Base-by-base conservation (phyloP, 2,888 invertebrate genomes). In the Hydroisotoma schaefferi region DNA sequence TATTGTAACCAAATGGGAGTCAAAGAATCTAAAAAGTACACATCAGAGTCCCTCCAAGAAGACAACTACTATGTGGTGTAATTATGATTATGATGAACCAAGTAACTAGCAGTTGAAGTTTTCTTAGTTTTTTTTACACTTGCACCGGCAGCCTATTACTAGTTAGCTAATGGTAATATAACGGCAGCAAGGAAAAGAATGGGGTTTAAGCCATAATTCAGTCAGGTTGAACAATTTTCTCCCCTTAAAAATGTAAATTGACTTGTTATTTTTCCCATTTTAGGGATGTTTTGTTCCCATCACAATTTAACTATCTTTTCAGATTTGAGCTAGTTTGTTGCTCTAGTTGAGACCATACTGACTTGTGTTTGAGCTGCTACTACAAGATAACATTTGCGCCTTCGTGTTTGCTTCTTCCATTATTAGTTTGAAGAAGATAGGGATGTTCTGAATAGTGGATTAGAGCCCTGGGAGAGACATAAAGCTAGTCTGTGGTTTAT, bases 211-310 rank as follows among this genome's bases (percentile, higher is more conserved):
- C 33, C 15, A 33, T 15, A 10, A 15, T 15, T 40, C 18, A 12
- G 12, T 46, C 25, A 5, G 22, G 22, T 28, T 8, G 3, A 10
- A n/a, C 48, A 12, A 12, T 5, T 53, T 38, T 40, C 43, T 53
- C 52, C 37, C 37, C 37, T 28, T 52, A 37, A 52, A 52, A 33
- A 52, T 53, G 53, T 40, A 53, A 53, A 53, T 53, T 53, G 53
- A 53, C 53, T 53, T 53, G 25, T 52, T 52, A 33, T 6, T 52
- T 38, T 52, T 53, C 26, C 53, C 53, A 53, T 53, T 53, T 53
- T 27, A n/a, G 40, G 53, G 53, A 26, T 53, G 53, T 53, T 53
- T 53, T 53, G 53, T 53, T 53, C 38, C 43, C 43, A 25, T 40
- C 38, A 40, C 26, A 40, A 53, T 53, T 53, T 53, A 37, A 18